Evolutionary conservation across 2,797 vertebrate species (phyloP), one percentile per base, ranked within the genome.

Genomic region (Acanthurus tractus): DNA sequence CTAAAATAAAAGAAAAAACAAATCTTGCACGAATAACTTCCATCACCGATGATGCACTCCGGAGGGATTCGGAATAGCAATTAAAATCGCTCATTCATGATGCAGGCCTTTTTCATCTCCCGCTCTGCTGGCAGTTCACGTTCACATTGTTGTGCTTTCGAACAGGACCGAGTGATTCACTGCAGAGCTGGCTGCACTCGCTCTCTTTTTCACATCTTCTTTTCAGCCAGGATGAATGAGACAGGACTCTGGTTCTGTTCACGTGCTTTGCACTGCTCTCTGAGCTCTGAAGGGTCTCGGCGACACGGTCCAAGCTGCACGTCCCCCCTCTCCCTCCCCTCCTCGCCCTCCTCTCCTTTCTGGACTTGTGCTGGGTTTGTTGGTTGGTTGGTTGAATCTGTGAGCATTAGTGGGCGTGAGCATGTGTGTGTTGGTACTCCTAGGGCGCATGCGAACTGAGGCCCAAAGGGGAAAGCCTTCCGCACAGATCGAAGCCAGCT

Each of bases 361-460:
- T 69, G 18, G 15, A 58, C 82, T 80, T 79, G 72, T 77, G 38
- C 80, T 63, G 59, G 88, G 81, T 81, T 83, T 84, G 80, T 79
- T 76, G 66, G 87, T 63, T 56, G 88, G 81, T 81, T 83, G 85
- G 80, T 79, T 76, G 67, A 88, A 87, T 78, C 69, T n/a, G 69
- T 34, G 68, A 88, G 81, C 83, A 38, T 76, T 73, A 78, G 92
- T 91, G 88, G 87, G 91, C 85, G 92, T 91, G 86, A 79, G 87
- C 75, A 54, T 87, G 76, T 74, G 78, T 59, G 77, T 46, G 62
- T 52, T 58, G 79, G 81, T 70, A 77, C 67, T 90, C 49, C 65
- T 46, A 89, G 78, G 76, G 91, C 93, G 94, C 94, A 95, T 92
- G 93, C 92, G 92, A 86, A 83, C 88, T 91, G 94, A 94, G 93